A percentile compares a stretch with the other conserved stretches of the same genome.
These are phyloP conservation scores for Ahaetulla prasina DNA, from an alignment of 2,113 vertebrate species.

Conservation along the genomic window DNA sequence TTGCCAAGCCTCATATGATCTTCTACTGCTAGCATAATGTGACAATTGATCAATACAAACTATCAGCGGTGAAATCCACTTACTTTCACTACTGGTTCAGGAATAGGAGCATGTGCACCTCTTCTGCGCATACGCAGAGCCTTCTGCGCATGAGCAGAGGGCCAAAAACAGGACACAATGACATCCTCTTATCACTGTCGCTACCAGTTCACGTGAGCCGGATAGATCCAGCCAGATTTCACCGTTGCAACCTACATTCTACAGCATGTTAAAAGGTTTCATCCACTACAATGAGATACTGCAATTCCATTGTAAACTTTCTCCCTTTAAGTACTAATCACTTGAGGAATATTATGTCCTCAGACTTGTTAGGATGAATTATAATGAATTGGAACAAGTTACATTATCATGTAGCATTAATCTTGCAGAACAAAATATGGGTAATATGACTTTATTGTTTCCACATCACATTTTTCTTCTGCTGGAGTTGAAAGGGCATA, in stretches of 20 bases:
- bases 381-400: background rate
- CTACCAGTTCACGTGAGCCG: too few species aligned
- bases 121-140: too few species aligned
- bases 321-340: background rate
- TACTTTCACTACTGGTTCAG: too few species aligned
- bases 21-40: background rate
- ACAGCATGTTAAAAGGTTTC: background rate
- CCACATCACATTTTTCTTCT: background rate
- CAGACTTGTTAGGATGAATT: background rate
- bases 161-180: too few species aligned
- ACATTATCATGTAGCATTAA: background rate
- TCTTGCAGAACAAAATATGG: background rate
- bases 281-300: background rate
- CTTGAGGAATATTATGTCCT: background rate
- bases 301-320: background rate
- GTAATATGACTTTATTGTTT: background rate
- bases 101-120: too few species aligned
- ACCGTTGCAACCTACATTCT: background rate
- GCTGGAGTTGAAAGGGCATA: background rate
- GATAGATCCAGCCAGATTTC: too few species aligned
- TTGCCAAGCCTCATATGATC: background rate
- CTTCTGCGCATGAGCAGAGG: too few species aligned
- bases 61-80: background rate
- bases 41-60: background rate
- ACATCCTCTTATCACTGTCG: too few species aligned